Base-by-base conservation (phyloP, 1,140 invertebrate genomes). In the Melanaphis sacchari region DNA sequence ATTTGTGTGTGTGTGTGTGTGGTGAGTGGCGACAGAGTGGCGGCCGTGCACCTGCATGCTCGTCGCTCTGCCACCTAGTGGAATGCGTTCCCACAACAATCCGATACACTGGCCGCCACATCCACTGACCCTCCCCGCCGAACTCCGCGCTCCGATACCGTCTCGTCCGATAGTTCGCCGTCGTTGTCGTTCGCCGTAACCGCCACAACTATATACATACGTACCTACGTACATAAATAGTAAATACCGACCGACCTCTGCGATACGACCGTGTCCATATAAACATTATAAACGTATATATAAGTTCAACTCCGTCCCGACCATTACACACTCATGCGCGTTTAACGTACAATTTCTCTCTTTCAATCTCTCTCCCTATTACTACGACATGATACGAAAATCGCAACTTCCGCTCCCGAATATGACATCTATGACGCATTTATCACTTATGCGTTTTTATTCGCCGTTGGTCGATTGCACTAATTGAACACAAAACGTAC, bases 11-110 rank as follows among this genome's bases (percentile, higher is more conserved):
- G 41, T 81, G 66, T 91, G 66, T 36, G 31, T 9, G 90, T 82
- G 59, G 66, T 84, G 91, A 36, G 76, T 84, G 91, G 91, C 91
- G 91, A 93, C 91, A 93, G 91, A 54, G 91, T 84, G 91, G 91
- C 91, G 91, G 91, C 91, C 91, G 91, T 93, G 91, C 91, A 93
- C 91, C 91, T 93, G 91, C 91, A 91, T n/a, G n/a, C 40, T 91
- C 59, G 91, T 93, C 91, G 91, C 91, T 93, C 76, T 40, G 91
- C 91, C 91, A 93, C 91, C 91, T 93, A 84, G 91, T 38, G 91
- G 91, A 93, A 93, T 93, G 91, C 91, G 91, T 91, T 91, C 90
- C 90, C 90, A 91, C 90, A 91, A 91, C 90, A 91, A 91, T 91
- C 41, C 66, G 66, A 59, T 90, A 43, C 66, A 91, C 90, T 91